Conservation (phyloP, 2,888 invertebrate species). For the Drosophila trichaetosa region DNA sequence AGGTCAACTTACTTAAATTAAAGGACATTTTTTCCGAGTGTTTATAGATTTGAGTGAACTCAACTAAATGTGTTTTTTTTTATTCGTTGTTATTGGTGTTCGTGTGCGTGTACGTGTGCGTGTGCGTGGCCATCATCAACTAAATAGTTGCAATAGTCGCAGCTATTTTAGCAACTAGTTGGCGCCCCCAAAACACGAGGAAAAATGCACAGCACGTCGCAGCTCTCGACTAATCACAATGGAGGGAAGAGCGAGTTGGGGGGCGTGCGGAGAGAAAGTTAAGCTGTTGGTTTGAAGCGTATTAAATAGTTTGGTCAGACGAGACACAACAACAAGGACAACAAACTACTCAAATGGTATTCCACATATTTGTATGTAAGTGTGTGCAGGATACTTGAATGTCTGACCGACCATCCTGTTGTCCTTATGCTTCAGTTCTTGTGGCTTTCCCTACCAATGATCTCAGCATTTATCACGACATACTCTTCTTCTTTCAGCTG, state of each 20-base stretch:
- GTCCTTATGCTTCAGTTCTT: conserved; percentile 35
- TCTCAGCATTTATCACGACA: conserved; percentile 23
- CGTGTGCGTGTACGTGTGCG: background rate
- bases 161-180: conserved; percentile 31
- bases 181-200: conserved; percentile 24
- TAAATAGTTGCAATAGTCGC: conserved; percentile 21
- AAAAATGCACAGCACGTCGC: conserved; percentile 50
- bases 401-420: conserved; percentile 8
- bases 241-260: background rate
- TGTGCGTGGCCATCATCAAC: conserved; percentile 16
- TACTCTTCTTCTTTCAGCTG: conserved; percentile 38
- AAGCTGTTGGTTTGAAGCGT: conserved; percentile 47
- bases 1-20: background rate
- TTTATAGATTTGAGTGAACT: background rate
- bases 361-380: background rate
- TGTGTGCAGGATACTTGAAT: conserved; percentile 1
- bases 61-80: background rate
- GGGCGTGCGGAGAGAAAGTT: conserved; percentile 32
- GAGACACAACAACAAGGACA: conserved; percentile 31
- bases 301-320: conserved; percentile 68
- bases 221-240: conserved; percentile 12
- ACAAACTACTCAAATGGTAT: conserved; percentile 26
- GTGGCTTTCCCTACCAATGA: conserved; percentile 47
- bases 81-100: conserved; percentile 5
- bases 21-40: background rate